phyloP scores from a whole-genome alignment of 2,797 vertebrate genomes.

The Catharus ustulatus region DNA sequence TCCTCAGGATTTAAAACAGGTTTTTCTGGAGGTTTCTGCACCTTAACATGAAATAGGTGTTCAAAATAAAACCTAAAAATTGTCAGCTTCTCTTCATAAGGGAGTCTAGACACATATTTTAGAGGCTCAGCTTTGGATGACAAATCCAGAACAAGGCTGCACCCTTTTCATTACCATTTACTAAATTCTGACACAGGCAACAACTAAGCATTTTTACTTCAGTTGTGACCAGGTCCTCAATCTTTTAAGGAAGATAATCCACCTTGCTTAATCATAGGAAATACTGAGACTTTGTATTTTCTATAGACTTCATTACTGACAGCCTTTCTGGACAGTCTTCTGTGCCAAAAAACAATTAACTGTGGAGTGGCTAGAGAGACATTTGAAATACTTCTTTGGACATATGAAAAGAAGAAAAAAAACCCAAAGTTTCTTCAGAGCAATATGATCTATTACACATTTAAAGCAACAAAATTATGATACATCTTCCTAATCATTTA shows the following conservation, averaged over 20 bases:
- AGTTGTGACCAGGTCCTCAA: not conserved
- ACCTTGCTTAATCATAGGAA: not conserved
- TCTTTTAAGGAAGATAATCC: not conserved
- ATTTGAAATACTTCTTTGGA: not conserved
- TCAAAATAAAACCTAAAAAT: not conserved
- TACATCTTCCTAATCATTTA: not conserved
- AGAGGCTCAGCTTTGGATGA: not conserved
- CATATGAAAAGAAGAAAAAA: not conserved
- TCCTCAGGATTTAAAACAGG: not conserved
- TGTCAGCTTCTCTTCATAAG: not conserved
- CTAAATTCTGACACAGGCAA: not conserved
- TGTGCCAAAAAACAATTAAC: not conserved
- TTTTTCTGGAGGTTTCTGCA: not conserved
- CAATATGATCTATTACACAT: not conserved
- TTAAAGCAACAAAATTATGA: not conserved
- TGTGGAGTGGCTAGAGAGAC: not conserved
- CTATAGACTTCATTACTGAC: not conserved
- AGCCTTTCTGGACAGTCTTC: not conserved
- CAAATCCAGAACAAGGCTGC: not conserved
- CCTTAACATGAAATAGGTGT: not conserved
- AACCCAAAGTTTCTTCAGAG: not conserved
- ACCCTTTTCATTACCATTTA: not conserved
- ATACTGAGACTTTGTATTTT: not conserved
- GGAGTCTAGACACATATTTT: fast-evolving
- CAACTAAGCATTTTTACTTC: not conserved